These are phyloP conservation scores for Coenobita brevimanus DNA, from an alignment of 1,140 invertebrate species.

Conservation along the genomic window DNA sequence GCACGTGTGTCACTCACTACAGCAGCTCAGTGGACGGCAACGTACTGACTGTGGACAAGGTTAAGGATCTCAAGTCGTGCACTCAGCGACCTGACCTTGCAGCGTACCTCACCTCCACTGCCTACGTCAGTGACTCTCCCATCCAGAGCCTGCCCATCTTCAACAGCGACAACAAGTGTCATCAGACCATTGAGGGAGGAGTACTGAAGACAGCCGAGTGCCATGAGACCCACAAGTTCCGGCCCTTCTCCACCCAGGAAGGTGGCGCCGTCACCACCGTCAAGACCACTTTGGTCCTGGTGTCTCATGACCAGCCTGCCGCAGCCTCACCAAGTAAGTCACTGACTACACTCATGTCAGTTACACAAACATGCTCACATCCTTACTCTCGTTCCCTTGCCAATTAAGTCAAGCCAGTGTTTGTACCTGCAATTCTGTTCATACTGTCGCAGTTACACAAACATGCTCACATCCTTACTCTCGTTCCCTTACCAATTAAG, in stretches of 20 bases:
- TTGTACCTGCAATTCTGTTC: too few relatives aligned
- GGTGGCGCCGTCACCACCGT: slow-evolving; percentile 79
- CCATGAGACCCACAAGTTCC: slow-evolving; percentile 83
- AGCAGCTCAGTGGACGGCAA: neutral
- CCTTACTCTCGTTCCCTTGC: too few relatives aligned
- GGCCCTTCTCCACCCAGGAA: slow-evolving; percentile 82
- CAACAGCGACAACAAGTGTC: slow-evolving; percentile 79
- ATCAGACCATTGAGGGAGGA: slow-evolving; percentile 82
- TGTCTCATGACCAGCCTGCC: neutral
- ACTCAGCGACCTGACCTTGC: slow-evolving; percentile 81
- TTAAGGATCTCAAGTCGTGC: slow-evolving; percentile 84
- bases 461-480: too few relatives aligned
- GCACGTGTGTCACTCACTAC: slow-evolving; percentile 44
- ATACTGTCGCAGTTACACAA: too few relatives aligned
- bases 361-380: too few relatives aligned
- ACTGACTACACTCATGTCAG: too few relatives aligned
- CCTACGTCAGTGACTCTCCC: slow-evolving; percentile 72
- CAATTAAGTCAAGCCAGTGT: too few relatives aligned
- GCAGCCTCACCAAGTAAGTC: neutral
- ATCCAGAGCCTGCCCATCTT: slow-evolving; percentile 73
- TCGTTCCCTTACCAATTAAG: too few relatives aligned
- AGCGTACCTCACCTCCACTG: slow-evolving; percentile 71
- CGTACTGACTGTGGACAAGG: slow-evolving; percentile 74
- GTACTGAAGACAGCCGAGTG: slow-evolving; percentile 81
- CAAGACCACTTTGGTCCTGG: slow-evolving; percentile 19